phyloP scores from a whole-genome alignment of 2,888 invertebrate species.

The Yponomeuta cagnagella region DNA sequence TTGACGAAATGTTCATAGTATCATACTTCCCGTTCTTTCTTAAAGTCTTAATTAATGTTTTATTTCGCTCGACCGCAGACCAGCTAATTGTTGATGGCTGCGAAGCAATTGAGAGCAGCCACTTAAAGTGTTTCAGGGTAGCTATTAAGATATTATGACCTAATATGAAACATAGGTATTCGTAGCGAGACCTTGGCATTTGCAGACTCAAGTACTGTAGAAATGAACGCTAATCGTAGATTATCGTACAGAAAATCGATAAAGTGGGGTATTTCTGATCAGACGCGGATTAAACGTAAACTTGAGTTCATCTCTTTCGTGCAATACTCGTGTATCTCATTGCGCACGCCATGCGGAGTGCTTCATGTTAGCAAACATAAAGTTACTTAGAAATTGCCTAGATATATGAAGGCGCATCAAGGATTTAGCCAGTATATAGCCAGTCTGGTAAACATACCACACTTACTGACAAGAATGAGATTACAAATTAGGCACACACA shows the following conservation, averaged over 20 bases:
- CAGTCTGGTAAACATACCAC: too few species aligned
- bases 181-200: background rate
- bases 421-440: too few species aligned
- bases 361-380: too few species aligned
- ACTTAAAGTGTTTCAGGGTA: constrained; percentile 4
- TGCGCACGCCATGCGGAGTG: too few species aligned
- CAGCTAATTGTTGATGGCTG: constrained; percentile 35
- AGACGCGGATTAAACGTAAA: too few species aligned
- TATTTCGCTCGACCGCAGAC: constrained; percentile 1
- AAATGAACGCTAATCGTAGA: background rate
- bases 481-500: too few species aligned
- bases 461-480: too few species aligned
- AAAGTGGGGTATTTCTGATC: too few species aligned
- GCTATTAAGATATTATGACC: background rate
- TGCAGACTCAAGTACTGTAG: background rate
- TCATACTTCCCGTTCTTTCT: constrained; percentile 4
- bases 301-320: too few species aligned
- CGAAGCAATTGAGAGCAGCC: constrained; percentile 29
- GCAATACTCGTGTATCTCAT: too few species aligned
- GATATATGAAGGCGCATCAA: too few species aligned
- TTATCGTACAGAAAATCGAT: background rate
- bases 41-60: constrained; percentile 5
- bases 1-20: background rate
- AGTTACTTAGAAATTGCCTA: too few species aligned
- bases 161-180: background rate